Base-by-base conservation (phyloP, 2,797 vertebrate species). In the Naso thynnoides region DNA sequence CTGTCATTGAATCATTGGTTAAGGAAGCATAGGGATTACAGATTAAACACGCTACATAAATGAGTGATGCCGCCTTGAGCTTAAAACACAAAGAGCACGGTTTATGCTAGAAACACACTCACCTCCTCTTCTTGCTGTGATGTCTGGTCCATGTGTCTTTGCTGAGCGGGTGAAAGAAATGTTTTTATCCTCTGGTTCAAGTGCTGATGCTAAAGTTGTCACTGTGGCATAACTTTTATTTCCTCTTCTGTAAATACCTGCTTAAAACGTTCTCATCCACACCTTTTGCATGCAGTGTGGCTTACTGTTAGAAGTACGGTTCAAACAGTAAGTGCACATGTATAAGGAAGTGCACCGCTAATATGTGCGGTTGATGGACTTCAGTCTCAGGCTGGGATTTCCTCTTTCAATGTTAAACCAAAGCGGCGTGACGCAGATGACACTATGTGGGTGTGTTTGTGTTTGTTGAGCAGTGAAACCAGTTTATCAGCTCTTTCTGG, bases 321-420 rank as follows among this genome's bases (percentile, higher is more conserved):
- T 53, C 55, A 45, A 73, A 55, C 38, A 24, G 26, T 67, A 67
- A 85, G 70, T 63, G 84, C 84, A 66, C 69, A 72, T 54, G 18
- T 41, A 89, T 44, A 39, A 89, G 88, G 88, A 91, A 88, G 86
- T 86, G 66, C 39, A 21, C 56, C 44, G 36, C 26, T 48, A n/a
- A 71, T 74, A 56, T 9, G 48, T 67, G 81, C 5, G 2, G 82
- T 74, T 55, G 61, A 69, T 0, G 62, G 78, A 87, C 81, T 88
- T 86, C 75, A 79, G 70, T 56, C 79, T 58, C 11, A 21, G 19
- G 39, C 70, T 36, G 48, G 78, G 84, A 80, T 88, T 91, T 89
- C 89, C 88, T 89, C 86, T 78, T 83, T 82, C 55, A 81, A 2
- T 60, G 45, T 56, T 18, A 39, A 73, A 70, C 64, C 70, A 74